phyloP scores from a whole-genome alignment of 2,797 vertebrate genomes.

The Peromyscus attwateri region DNA sequence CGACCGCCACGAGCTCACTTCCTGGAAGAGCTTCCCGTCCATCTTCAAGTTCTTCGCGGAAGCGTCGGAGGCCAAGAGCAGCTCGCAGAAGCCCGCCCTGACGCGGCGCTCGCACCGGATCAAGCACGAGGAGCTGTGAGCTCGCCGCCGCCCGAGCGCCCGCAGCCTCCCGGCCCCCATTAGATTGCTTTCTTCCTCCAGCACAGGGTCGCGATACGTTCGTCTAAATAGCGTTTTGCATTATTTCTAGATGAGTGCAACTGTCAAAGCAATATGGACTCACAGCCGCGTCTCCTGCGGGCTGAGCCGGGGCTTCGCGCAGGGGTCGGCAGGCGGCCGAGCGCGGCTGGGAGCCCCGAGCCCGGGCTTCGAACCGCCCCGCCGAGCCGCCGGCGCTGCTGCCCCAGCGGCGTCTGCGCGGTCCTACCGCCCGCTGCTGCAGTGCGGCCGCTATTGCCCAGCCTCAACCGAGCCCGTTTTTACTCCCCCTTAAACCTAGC shows the following conservation, averaged over 20 bases:
- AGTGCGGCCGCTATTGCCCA: conserved; percentile 5
- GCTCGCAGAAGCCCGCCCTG: conserved; percentile 89
- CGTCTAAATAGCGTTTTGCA: conserved; percentile 96
- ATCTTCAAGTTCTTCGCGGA: conserved; percentile 95
- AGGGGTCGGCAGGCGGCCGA: conserved; percentile 88
- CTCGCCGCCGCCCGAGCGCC: background rate
- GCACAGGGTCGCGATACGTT: conserved; percentile 92
- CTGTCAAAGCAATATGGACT: conserved; percentile 98
- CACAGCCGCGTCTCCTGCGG: conserved; percentile 94
- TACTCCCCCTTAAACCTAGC: background rate
- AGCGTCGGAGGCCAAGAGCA: conserved; percentile 90
- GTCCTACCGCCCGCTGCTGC: conserved; percentile 85
- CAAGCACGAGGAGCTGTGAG: conserved; percentile 95
- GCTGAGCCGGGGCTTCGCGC: conserved; percentile 91
- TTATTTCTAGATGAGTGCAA: conserved; percentile 98
- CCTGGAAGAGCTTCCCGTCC: conserved; percentile 96
- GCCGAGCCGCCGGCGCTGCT: conserved; percentile 89
- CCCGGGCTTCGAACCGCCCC: conserved; percentile 93
- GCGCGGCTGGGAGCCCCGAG: conserved; percentile 94
- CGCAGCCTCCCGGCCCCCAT: conserved; percentile 87
- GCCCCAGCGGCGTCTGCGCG: conserved; percentile 84
- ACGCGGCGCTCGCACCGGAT: conserved; percentile 94
- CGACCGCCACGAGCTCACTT: conserved; percentile 97
- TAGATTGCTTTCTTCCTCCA: conserved; percentile 92
- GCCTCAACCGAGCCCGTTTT: background rate